phyloP scores from a whole-genome alignment of 1,140 invertebrate species.

The Anastrepha ludens region DNA sequence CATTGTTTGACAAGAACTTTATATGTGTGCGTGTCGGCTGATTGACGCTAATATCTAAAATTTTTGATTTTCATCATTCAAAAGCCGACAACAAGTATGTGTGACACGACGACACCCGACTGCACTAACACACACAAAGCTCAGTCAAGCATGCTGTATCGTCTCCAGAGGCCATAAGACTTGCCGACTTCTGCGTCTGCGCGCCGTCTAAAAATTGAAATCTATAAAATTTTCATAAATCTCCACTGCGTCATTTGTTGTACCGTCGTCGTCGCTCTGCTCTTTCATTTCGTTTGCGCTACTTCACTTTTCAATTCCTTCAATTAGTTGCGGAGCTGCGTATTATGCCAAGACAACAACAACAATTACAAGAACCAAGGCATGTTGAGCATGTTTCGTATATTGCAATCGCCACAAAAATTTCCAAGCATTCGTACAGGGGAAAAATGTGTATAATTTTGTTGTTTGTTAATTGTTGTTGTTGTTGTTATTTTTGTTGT shows the following conservation, averaged over 20 bases:
- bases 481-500: background rate
- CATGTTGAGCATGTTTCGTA: background rate
- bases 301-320: slow-evolving; percentile 44
- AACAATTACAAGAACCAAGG: background rate
- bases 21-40: no score
- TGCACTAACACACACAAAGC: no score
- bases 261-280: background rate
- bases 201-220: background rate
- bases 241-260: background rate
- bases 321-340: slow-evolving; percentile 28
- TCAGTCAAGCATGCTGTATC: no score
- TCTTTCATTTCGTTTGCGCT: slow-evolving; percentile 4
- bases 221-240: slow-evolving; percentile 20
- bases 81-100: no score
- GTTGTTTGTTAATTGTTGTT: background rate
- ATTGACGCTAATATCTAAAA: no score
- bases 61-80: no score
- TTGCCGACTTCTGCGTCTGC: background rate
- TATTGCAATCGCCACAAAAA: background rate
- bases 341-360: background rate
- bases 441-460: background rate
- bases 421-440: background rate
- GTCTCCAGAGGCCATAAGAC: no score
- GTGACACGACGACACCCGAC: no score
- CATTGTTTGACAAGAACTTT: no score